Conservation (phyloP, 2,113 vertebrate species). For the Donacobius atricapilla region DNA sequence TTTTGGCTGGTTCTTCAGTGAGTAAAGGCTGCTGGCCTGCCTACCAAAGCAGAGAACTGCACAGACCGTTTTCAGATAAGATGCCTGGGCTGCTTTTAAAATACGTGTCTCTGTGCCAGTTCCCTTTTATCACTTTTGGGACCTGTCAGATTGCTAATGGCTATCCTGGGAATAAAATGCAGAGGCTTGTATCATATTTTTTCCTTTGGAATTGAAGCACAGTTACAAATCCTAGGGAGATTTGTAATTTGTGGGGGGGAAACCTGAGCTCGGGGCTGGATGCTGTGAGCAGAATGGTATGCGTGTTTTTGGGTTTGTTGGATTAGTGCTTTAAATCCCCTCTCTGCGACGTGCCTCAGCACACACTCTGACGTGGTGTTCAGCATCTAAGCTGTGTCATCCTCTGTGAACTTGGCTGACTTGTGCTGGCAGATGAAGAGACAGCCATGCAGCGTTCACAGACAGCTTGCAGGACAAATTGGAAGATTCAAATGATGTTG, state of each 20-base stretch:
- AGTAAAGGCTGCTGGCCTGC: neutral
- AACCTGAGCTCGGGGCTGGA: neutral
- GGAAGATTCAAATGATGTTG: neutral
- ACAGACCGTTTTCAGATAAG: neutral
- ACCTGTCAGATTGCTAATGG: neutral
- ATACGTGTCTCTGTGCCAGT: neutral
- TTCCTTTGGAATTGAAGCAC: neutral
- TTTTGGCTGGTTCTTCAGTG: neutral
- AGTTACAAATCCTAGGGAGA: neutral
- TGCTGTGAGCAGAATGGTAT: neutral
- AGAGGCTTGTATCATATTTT: neutral
- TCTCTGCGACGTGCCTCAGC: conserved; percentile 8
- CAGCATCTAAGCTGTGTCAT: neutral
- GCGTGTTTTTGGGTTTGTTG: neutral
- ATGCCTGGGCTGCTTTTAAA: neutral
- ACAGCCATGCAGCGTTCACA: conserved; percentile 56
- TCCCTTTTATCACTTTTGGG: neutral
- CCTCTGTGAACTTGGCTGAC: conserved; percentile 73
- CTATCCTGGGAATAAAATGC: neutral
- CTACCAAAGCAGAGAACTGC: neutral
- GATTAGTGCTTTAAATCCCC: neutral
- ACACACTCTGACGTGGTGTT: conserved; percentile 17
- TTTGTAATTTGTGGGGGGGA: neutral
- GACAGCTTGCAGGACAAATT: neutral
- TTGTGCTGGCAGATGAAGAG: conserved; percentile 58